Conservation (phyloP, 2,888 invertebrate genomes). For the Apodemia hepburni region DNA sequence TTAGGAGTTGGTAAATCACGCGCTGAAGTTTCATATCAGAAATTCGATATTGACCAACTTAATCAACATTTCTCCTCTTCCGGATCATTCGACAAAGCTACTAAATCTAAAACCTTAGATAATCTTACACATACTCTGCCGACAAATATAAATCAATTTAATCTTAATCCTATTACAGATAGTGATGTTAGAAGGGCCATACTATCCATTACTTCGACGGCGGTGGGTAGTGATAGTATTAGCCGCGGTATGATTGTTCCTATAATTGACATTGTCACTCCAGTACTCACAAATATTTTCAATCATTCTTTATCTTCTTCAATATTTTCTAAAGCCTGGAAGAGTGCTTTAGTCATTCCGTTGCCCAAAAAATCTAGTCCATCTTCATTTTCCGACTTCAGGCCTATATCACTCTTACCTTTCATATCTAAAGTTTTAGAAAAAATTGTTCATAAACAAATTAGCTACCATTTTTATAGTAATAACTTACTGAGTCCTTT, state of each 20-base stretch:
- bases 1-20: not conserved
- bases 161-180: not conserved
- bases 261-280: not conserved
- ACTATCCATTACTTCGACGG: not conserved
- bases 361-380: too few relatives aligned
- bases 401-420: too few relatives aligned
- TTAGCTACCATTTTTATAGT: too few relatives aligned
- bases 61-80: not conserved
- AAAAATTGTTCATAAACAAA: too few relatives aligned
- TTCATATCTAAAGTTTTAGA: too few relatives aligned
- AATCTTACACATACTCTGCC: not conserved
- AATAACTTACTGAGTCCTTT: too few relatives aligned
- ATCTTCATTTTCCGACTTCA: too few relatives aligned
- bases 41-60: not conserved
- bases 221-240: not conserved
- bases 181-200: not conserved
- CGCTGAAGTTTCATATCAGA: not conserved
- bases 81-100: not conserved
- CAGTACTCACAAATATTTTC: not conserved
- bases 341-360: too few relatives aligned
- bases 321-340: too few relatives aligned
- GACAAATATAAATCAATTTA: not conserved
- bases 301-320: not conserved
- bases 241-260: not conserved
- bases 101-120: not conserved